phyloP scores from a whole-genome alignment of 2,113 vertebrate genomes.

The Muntiacus muntjak region DNA sequence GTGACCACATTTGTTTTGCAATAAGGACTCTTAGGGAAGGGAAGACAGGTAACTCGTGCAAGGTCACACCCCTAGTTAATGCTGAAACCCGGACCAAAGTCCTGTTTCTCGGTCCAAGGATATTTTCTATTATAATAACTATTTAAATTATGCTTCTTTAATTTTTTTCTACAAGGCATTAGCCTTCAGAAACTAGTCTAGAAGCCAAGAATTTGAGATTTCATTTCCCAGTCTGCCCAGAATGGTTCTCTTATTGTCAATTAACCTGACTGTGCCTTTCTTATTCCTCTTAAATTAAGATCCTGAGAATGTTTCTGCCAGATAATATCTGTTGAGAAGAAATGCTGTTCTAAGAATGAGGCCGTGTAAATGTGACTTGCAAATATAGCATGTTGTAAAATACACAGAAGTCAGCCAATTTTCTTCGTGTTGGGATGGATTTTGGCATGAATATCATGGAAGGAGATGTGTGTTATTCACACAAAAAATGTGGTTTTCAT shows the following conservation, averaged over 20 bases:
- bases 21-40: not conserved
- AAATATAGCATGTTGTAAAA: not conserved
- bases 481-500: not conserved
- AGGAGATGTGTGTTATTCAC: not conserved
- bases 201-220: constrained; percentile 34
- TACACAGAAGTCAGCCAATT: not conserved
- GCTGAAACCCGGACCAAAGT: not conserved
- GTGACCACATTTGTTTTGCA: not conserved
- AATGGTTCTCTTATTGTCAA: constrained; percentile 16
- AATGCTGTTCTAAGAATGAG: not conserved
- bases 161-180: not conserved
- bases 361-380: not conserved
- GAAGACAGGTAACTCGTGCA: not conserved
- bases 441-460: not conserved
- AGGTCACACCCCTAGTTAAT: not conserved
- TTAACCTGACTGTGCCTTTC: not conserved
- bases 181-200: not conserved
- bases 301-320: not conserved
- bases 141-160: not conserved
- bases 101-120: not conserved
- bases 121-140: not conserved
- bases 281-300: constrained; percentile 14
- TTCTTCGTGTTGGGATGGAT: not conserved
- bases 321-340: not conserved
- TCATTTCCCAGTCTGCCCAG: constrained; percentile 12